A percentile compares a stretch with the other conserved stretches of the same genome.
phyloP scores from a whole-genome alignment of 2,797 vertebrate species.

The Clarias platycephalus region DNA sequence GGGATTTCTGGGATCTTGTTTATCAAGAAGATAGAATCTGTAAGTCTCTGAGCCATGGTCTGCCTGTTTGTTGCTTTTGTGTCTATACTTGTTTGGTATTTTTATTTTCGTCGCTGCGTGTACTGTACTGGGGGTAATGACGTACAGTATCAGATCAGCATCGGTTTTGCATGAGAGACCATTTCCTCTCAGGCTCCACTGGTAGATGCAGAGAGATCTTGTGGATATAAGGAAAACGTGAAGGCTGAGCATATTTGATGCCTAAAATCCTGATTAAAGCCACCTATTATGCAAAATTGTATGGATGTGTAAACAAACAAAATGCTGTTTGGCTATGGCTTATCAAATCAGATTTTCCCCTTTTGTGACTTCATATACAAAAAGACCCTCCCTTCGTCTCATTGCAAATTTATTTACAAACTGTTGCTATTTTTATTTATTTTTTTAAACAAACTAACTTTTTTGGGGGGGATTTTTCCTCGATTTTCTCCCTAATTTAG shows the following conservation, averaged over 20 bases:
- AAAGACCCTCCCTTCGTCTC: too few species aligned
- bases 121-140: not conserved
- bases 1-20: not conserved
- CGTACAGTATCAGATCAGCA: slow-evolving; percentile 10
- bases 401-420: too few species aligned
- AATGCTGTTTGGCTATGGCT: too few species aligned
- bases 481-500: too few species aligned
- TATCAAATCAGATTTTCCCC: too few species aligned
- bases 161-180: slow-evolving; percentile 35
- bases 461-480: too few species aligned
- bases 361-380: too few species aligned
- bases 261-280: not conserved
- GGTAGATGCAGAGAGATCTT: slow-evolving; percentile 8
- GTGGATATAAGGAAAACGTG: slow-evolving; percentile 16
- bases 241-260: not conserved
- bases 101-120: not conserved
- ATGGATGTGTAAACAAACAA: too few species aligned
- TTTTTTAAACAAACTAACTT: too few species aligned
- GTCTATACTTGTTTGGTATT: not conserved
- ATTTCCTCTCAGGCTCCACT: slow-evolving; percentile 40
- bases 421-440: too few species aligned
- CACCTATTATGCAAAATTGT: too few species aligned
- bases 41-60: not conserved
- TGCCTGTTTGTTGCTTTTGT: not conserved
- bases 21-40: not conserved